A percentile compares a stretch with the other conserved stretches of the same genome.
phyloP scores from a whole-genome alignment of 1,140 invertebrate species.

The Micrasema minimum region DNA sequence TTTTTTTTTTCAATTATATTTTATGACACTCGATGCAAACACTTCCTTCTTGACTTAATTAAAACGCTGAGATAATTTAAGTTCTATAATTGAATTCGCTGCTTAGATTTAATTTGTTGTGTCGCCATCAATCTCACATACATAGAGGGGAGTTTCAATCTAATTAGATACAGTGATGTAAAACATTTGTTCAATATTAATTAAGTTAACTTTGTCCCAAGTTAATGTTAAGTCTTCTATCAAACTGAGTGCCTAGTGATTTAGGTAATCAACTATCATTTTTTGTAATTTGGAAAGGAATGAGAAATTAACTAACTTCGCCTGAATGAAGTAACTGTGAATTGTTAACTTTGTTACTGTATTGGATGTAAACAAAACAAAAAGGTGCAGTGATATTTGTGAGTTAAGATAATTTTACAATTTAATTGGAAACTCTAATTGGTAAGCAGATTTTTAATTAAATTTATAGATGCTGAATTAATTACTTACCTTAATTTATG shows the following conservation, averaged over 20 bases:
- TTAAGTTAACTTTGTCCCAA: neutral
- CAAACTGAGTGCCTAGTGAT: neutral
- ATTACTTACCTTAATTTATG: too few relatives aligned
- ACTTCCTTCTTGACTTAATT: constrained; percentile 22
- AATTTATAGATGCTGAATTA: too few relatives aligned
- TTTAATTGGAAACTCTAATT: neutral
- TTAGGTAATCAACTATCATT: too few relatives aligned
- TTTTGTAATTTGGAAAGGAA: too few relatives aligned
- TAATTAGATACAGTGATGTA: constrained; percentile 23
- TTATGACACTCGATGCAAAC: constrained; percentile 24
- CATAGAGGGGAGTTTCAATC: neutral
- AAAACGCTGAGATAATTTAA: constrained; percentile 20
- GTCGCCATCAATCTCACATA: constrained; percentile 21
- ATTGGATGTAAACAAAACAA: constrained; percentile 21
- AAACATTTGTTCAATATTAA: constrained; percentile 23
- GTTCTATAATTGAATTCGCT: neutral
- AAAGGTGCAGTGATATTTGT: constrained; percentile 14
- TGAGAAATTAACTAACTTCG: too few relatives aligned
- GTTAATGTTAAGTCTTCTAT: neutral
- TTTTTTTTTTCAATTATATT: constrained; percentile 43
- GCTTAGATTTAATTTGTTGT: constrained; percentile 22
- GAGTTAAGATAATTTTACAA: neutral
- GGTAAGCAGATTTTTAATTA: constrained; percentile 1
- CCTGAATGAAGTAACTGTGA: neutral
- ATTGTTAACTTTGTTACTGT: constrained; percentile 13